A percentile compares a stretch with the other conserved stretches of the same genome.
Conservation (phyloP, 2,113 vertebrate species). For the Piprites chloris region DNA sequence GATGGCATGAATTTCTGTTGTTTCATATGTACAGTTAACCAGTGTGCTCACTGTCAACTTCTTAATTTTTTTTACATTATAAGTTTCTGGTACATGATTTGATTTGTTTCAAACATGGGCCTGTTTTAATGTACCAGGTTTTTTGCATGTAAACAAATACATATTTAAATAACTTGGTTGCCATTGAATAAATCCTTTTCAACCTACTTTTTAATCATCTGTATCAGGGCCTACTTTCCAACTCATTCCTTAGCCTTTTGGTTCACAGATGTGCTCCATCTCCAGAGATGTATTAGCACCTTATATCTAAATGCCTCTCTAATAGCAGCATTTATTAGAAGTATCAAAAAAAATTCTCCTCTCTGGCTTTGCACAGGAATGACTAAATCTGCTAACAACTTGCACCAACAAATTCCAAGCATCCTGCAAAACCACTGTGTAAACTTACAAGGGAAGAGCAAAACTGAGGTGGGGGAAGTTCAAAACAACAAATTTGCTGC, state of each 20-base stretch:
- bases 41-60: neutral
- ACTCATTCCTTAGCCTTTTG: neutral
- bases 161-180: neutral
- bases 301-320: neutral
- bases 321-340: neutral
- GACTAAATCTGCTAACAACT: neutral
- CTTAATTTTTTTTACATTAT: neutral
- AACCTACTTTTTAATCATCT: neutral
- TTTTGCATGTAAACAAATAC: neutral
- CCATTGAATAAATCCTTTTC: neutral
- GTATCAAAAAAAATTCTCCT: neutral
- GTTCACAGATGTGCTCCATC: neutral
- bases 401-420: neutral
- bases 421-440: neutral
- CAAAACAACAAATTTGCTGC: neutral
- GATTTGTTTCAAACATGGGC: neutral
- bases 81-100: neutral
- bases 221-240: neutral
- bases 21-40: neutral
- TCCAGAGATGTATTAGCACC: neutral
- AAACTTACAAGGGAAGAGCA: neutral
- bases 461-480: neutral
- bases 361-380: neutral
- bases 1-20: neutral
- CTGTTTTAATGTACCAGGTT: neutral